Percentiles rank a stretch among this genome's conserved stretches.
phyloP scores from a whole-genome alignment of 2,113 vertebrate genomes.

The Coryphaenoides rupestris region DNA sequence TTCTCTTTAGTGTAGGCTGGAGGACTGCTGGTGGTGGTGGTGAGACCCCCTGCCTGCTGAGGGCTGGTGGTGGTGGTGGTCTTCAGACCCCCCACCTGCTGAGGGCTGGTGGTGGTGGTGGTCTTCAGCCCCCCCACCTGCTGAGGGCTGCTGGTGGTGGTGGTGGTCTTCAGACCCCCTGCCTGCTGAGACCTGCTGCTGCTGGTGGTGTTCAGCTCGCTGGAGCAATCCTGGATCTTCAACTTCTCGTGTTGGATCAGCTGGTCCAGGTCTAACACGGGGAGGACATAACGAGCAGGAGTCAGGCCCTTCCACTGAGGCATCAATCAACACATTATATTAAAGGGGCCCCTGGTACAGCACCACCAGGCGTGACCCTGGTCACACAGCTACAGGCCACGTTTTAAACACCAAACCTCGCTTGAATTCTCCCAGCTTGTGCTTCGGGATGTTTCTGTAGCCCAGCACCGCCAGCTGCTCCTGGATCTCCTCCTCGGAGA shows the following conservation, averaged over 20 bases:
- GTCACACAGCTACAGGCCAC: too few relatives aligned
- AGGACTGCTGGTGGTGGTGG: constrained; percentile 44
- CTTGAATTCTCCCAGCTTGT: constrained; percentile 70
- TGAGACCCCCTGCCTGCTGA: too few relatives aligned
- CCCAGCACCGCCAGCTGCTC: constrained; percentile 67
- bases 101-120: constrained; percentile 8
- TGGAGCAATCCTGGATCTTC: constrained; percentile 30
- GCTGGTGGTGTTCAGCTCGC: constrained; percentile 22
- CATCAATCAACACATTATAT: too few relatives aligned
- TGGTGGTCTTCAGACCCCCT: too few relatives aligned
- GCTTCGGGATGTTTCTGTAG: constrained; percentile 65
- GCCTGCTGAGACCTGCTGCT: constrained; percentile 7
- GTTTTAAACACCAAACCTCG: too few relatives aligned
- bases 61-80: too few relatives aligned
- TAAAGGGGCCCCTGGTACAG: too few relatives aligned
- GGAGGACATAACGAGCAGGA: too few relatives aligned
- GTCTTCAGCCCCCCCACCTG: too few relatives aligned
- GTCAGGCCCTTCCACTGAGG: too few relatives aligned
- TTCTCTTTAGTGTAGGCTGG: constrained; percentile 66
- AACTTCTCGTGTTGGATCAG: constrained; percentile 60
- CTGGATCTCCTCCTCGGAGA: constrained; percentile 71
- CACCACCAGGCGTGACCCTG: background rate
- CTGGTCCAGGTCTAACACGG: constrained; percentile 62
- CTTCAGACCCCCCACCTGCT: background rate
- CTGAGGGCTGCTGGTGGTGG: too few relatives aligned